These are phyloP conservation scores for Agriopis aurantiaria DNA, from an alignment of 2,888 invertebrate species.

Conservation along the genomic window DNA sequence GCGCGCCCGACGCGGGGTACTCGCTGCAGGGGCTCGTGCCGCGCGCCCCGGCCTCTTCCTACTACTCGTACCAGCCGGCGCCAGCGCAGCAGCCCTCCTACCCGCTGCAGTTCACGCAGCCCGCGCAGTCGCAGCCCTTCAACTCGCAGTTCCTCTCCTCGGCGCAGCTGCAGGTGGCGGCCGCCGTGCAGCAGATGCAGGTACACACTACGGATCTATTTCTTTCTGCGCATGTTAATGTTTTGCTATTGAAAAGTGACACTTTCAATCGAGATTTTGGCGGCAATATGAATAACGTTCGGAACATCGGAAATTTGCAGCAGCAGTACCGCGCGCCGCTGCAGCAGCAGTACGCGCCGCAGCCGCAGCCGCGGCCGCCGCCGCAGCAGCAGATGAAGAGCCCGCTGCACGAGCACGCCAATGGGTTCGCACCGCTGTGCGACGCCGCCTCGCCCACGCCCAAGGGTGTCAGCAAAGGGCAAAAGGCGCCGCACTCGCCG, in stretches of 20 bases:
- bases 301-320: constrained; percentile 47
- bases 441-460: constrained; percentile 85
- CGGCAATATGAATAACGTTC: too few species aligned
- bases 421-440: constrained; percentile 87
- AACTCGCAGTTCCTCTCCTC: constrained; percentile 80
- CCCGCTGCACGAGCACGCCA: constrained; percentile 84
- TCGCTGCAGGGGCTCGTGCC: constrained; percentile 79
- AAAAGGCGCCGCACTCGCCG: constrained; percentile 80
- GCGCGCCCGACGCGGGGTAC: constrained; percentile 79
- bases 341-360: constrained; percentile 81
- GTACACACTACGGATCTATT: constrained; percentile 45
- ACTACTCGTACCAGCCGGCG: constrained; percentile 82
- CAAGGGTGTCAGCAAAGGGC: constrained; percentile 59
- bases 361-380: constrained; percentile 70
- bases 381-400: constrained; percentile 87
- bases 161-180: constrained; percentile 76
- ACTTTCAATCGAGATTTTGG: too few species aligned
- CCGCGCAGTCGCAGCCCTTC: constrained; percentile 83
- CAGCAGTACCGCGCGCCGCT: constrained; percentile 80
- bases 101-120: constrained; percentile 88
- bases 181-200: constrained; percentile 84
- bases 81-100: constrained; percentile 87
- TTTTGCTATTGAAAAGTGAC: too few species aligned
- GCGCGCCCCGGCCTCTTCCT: constrained; percentile 77
- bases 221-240: background rate